Conservation (phyloP, 2,888 invertebrate genomes). For the Torymus tubicola region DNA sequence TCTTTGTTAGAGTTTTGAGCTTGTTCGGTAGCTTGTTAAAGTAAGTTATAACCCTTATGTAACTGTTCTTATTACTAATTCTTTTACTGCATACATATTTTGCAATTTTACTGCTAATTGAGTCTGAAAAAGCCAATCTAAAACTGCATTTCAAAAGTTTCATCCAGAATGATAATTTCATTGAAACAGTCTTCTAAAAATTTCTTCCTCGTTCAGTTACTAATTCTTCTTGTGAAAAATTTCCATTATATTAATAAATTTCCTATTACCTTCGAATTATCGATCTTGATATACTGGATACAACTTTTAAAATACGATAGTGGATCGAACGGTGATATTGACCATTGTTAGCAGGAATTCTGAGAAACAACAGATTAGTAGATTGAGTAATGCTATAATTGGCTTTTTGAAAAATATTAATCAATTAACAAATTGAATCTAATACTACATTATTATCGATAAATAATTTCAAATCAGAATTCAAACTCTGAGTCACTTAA, state of each 20-base stretch:
- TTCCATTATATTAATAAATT: not conserved
- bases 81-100: not conserved
- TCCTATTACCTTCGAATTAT: not conserved
- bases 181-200: constrained; percentile 13
- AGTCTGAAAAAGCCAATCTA: not conserved
- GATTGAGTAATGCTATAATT: not conserved
- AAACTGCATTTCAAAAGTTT: not conserved
- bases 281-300: constrained; percentile 5
- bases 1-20: too few species aligned
- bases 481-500: not conserved
- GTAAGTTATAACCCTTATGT: too few species aligned
- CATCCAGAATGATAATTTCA: not conserved
- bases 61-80: too few species aligned
- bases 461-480: too few species aligned
- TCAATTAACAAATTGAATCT: constrained; percentile 3
- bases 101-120: not conserved
- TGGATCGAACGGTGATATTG: not conserved
- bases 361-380: not conserved
- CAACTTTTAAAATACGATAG: not conserved
- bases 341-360: not conserved
- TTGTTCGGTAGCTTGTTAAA: too few species aligned
- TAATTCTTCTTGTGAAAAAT: not conserved
- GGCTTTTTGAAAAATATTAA: not conserved
- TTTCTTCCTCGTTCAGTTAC: not conserved
- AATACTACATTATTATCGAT: not conserved